Percentiles rank a stretch among this genome's conserved stretches.
These are phyloP conservation scores for Otis tarda DNA, from an alignment of 2,113 vertebrate genomes.

Conservation along the genomic window DNA sequence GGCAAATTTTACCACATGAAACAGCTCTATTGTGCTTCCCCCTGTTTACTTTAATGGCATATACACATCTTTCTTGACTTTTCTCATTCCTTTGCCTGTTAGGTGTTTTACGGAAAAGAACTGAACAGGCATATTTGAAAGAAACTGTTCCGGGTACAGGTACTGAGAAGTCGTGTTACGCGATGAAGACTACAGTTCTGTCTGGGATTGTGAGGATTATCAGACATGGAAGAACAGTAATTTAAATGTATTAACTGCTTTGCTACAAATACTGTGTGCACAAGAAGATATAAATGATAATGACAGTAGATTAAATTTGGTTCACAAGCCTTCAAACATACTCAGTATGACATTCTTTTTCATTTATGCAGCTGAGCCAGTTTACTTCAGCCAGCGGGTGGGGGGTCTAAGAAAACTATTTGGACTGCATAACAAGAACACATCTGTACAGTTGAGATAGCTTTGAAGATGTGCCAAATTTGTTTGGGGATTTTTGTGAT, in stretches of 20 bases:
- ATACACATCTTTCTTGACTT: background rate
- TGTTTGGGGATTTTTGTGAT: background rate
- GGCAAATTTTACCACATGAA: background rate
- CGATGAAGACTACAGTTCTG: background rate
- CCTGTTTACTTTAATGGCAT: background rate
- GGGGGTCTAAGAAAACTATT: slow-evolving; percentile 10
- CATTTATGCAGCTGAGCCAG: slow-evolving; percentile 55
- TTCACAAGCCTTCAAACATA: slow-evolving; percentile 23
- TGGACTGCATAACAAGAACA: background rate
- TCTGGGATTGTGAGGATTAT: background rate
- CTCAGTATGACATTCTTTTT: slow-evolving; percentile 44
- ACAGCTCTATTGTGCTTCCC: background rate
- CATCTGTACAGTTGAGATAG: background rate
- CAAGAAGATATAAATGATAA: background rate
- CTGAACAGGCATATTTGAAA: background rate
- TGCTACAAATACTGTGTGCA: background rate
- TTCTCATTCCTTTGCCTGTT: background rate
- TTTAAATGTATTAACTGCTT: background rate
- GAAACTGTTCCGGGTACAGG: background rate
- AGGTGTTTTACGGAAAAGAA: background rate
- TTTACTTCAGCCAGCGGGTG: slow-evolving; percentile 11
- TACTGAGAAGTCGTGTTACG: background rate
- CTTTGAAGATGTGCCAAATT: slow-evolving; percentile 42
- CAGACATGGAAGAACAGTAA: background rate
- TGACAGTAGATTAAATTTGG: slow-evolving; percentile 5